Evolutionary conservation across 1,140 invertebrate genomes (phyloP), one percentile per base, ranked within the genome.

Genomic region (Adelges cooleyi): DNA sequence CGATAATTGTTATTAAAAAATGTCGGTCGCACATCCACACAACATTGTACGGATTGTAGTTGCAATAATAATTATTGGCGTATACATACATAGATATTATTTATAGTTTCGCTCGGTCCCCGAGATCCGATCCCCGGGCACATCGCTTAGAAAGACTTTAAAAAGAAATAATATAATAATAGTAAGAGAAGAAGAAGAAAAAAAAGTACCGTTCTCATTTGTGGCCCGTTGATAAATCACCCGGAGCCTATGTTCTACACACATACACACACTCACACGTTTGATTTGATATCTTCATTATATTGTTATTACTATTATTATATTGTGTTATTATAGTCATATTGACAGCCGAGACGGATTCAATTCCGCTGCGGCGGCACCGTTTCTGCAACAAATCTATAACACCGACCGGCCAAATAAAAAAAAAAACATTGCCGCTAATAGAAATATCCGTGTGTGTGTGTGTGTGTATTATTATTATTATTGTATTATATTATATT

Each of bases 301-400:
- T 18, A 62, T 62, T 62, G 46, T 62, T 62, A 62, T 62, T 44
- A 15, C 25, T 27, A 23, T 51, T 33, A 29, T 33, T 33, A 33
- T 33, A 33, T 33, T 33, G 29, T 33, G 29, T 51, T 33, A 33
- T 52, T 52, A 53, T 59, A 20, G 44, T 29, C 56, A 46, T n/a
- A n/a, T 46, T 62, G 56, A 62, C 56, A 48, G 56, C 56, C 56
- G 56, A 48, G 56, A 62, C 56, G 56, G 56, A 62, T 62, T 62
- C 56, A 33, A 62, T 62, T 62, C 42, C 42, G 25, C 54, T 38
- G n/a, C 52, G 36, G 18, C 54, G 54, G 54, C 54, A 46, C 25
- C 54, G 54, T 46, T 59, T 59, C 54, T 59, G 40, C 54, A 59
- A 59, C 54, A 59, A 59, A 59, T 59, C 42, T 46, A 46, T 59